Evolutionary conservation across 2,888 invertebrate species (phyloP).

Genomic region (Didymodactylos carnosus): DNA sequence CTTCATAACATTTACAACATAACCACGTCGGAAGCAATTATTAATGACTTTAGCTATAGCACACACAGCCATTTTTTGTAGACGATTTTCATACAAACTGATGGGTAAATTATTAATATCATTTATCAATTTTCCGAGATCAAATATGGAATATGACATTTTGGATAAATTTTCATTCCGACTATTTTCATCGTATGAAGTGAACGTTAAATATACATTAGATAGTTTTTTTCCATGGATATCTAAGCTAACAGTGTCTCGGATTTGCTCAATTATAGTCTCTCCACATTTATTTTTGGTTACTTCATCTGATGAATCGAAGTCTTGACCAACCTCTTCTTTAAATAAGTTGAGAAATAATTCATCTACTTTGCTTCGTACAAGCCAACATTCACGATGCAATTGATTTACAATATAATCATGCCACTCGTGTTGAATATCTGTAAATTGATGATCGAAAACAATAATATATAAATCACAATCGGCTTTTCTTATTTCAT

Average conservation of each 20-base stretch:
- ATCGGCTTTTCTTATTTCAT: background rate
- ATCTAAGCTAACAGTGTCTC: background rate
- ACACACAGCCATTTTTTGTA: background rate
- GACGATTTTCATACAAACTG: background rate
- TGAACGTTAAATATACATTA: background rate
- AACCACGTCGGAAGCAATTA: background rate
- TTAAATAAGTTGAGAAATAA: too few relatives aligned
- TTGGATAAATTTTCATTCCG: background rate
- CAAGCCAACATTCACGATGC: too few relatives aligned
- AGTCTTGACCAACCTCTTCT: too few relatives aligned
- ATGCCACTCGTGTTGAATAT: background rate
- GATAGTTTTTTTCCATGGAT: background rate
- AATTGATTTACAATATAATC: too few relatives aligned
- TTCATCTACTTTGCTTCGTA: too few relatives aligned
- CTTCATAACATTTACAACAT: background rate
- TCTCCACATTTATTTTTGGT: too few relatives aligned
- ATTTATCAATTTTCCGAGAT: background rate
- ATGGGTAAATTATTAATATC: background rate
- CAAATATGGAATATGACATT: background rate
- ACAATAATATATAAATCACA: background rate
- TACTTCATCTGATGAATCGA: too few relatives aligned
- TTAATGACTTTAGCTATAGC: background rate
- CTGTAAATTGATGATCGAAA: background rate
- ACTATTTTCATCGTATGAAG: background rate
- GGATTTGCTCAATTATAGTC: background rate